Evolutionary conservation across 2,797 vertebrate genomes (phyloP).

Genomic region (Tauraco hartlaubi): DNA sequence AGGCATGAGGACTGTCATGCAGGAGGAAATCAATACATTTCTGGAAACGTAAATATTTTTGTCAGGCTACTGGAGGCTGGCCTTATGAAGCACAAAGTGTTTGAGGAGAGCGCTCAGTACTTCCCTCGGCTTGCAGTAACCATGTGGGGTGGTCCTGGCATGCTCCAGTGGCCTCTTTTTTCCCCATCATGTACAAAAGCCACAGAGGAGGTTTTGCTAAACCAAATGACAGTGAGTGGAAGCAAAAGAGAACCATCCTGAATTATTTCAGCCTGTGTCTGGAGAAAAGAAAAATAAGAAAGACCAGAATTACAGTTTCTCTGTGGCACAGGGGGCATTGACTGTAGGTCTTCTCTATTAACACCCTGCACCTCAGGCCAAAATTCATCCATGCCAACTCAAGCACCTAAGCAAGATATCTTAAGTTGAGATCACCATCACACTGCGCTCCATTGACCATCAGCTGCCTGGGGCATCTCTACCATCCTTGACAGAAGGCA

Average conservation of each 20-base stretch:
- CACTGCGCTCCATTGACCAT: neutral
- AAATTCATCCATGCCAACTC: neutral
- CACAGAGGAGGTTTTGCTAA: neutral
- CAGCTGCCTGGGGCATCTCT: neutral
- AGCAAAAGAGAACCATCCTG: neutral
- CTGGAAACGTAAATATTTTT: constrained; percentile 28
- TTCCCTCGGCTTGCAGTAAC: neutral
- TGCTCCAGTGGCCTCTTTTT: neutral
- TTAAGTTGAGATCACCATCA: neutral
- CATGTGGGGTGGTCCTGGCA: fast-evolving
- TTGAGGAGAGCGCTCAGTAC: neutral
- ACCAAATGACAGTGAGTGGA: neutral
- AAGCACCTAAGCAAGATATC: neutral
- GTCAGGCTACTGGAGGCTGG: neutral
- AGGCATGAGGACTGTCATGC: neutral
- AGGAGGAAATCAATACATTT: neutral
- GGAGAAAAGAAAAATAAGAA: neutral
- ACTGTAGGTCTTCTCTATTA: neutral
- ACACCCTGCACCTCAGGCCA: neutral
- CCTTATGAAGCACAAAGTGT: neutral
- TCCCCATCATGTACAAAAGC: neutral
- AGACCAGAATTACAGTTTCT: neutral
- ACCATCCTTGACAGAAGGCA: neutral
- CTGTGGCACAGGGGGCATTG: neutral
- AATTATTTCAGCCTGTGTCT: neutral